These are phyloP conservation scores for Theretra japonica DNA, from an alignment of 2,888 invertebrate species.

Conservation along the genomic window DNA sequence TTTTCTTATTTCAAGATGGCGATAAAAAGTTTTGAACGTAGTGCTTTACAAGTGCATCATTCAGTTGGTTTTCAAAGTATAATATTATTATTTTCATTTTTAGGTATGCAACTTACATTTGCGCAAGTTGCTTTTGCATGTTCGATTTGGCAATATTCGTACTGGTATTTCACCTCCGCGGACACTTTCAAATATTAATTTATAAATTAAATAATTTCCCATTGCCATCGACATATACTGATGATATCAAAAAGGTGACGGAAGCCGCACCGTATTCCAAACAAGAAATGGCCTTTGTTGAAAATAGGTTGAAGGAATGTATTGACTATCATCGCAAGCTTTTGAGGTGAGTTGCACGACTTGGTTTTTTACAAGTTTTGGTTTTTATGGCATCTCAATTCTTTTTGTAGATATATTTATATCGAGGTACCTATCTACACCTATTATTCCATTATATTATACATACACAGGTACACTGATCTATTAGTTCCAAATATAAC, in stretches of 20 bases:
- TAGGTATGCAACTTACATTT: constrained; percentile 15
- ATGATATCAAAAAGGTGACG: not conserved
- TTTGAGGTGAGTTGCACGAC: constrained; percentile 35
- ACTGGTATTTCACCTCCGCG: constrained; percentile 27
- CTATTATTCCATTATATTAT: no score
- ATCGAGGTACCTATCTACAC: no score
- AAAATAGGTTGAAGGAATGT: constrained; percentile 35
- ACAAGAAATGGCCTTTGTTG: constrained; percentile 10
- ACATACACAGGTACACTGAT: no score
- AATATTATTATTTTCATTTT: not conserved
- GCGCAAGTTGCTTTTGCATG: constrained; percentile 17
- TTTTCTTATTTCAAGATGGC: no score
- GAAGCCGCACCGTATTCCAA: not conserved
- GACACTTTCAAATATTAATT: constrained; percentile 28
- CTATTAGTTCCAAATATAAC: no score
- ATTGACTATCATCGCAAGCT: constrained; percentile 38
- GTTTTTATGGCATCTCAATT: no score
- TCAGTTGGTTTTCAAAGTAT: no score
- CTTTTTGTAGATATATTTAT: no score
- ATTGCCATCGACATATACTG: not conserved
- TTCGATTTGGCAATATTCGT: constrained; percentile 25
- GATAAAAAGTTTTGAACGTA: no score
- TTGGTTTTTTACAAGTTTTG: no score
- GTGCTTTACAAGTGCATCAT: no score
- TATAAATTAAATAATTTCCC: constrained; percentile 21